Evolutionary conservation across 2,888 invertebrate genomes (phyloP).

Genomic region (Tholera decimalis): DNA sequence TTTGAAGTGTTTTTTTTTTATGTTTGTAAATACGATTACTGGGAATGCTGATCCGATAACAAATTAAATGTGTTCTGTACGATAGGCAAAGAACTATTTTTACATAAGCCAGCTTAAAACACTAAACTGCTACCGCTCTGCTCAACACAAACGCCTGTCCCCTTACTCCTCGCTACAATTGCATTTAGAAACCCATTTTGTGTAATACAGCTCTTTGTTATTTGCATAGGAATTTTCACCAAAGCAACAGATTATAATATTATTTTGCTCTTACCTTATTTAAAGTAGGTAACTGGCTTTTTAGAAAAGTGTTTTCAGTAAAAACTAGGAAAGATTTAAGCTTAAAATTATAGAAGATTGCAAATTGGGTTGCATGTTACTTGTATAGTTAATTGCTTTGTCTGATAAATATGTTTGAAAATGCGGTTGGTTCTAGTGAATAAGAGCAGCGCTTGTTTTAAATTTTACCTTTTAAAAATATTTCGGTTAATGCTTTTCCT

Average conservation of each 20-base stretch:
- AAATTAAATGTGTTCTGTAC: no score
- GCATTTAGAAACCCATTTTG: slow-evolving; percentile 79
- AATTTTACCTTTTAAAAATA: no score
- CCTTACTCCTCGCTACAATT: slow-evolving; percentile 67
- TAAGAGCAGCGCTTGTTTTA: neutral
- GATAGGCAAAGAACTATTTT: no score
- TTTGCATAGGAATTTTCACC: slow-evolving; percentile 76
- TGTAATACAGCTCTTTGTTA: slow-evolving; percentile 72
- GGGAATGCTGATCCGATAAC: no score
- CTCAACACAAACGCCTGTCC: neutral
- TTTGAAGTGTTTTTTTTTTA: no score
- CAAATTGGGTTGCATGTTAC: slow-evolving; percentile 14
- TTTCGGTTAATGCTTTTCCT: no score
- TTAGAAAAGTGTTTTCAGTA: slow-evolving; percentile 34
- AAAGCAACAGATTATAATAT: slow-evolving; percentile 59
- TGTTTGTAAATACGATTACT: no score
- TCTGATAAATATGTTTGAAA: slow-evolving; percentile 1
- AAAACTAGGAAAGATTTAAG: neutral
- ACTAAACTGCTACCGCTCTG: slow-evolving; percentile 29
- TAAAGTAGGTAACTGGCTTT: slow-evolving; percentile 37
- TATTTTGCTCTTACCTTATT: slow-evolving; percentile 37
- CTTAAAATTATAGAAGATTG: slow-evolving; percentile 25
- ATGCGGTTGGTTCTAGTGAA: neutral
- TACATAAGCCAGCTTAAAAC: neutral
- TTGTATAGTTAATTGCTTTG: slow-evolving; percentile 14